phyloP scores from a whole-genome alignment of 2,797 vertebrate genomes.

The Hipposideros larvatus region DNA sequence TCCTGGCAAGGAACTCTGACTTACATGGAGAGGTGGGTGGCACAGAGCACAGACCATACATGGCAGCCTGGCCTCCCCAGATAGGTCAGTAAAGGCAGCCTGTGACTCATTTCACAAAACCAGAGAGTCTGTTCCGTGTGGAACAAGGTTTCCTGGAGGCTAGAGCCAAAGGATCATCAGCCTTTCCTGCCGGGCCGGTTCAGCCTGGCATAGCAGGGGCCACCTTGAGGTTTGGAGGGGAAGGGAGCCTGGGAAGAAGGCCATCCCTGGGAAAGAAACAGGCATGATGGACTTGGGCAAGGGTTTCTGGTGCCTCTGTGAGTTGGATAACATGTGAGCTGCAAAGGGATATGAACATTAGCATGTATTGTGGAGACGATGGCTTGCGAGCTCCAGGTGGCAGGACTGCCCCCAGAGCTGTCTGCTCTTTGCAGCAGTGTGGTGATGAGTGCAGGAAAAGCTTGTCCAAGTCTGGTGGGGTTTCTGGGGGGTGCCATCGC shows the following conservation, averaged over 20 bases:
- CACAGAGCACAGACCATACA: slow-evolving; percentile 66
- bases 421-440: background rate
- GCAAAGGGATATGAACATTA: background rate
- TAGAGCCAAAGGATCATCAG: background rate
- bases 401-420: no score
- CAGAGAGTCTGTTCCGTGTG: slow-evolving; percentile 34
- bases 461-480: background rate
- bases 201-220: background rate
- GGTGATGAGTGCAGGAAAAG: background rate
- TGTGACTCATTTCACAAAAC: slow-evolving; percentile 71
- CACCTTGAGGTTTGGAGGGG: slow-evolving; percentile 19
- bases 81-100: slow-evolving; percentile 52
- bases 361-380: background rate
- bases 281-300: background rate
- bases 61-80: slow-evolving; percentile 66
- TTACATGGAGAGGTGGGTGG: slow-evolving; percentile 70
- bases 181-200: background rate
- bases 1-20: slow-evolving; percentile 68
- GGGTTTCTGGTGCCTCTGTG: background rate
- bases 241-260: background rate
- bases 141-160: slow-evolving; percentile 43
- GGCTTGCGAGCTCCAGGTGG: background rate
- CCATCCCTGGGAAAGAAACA: slow-evolving; percentile 6
- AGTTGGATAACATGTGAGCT: background rate
- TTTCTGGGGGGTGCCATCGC: background rate